Conservation (phyloP, 2,113 vertebrate species). For the Malaclemys terrapin region DNA sequence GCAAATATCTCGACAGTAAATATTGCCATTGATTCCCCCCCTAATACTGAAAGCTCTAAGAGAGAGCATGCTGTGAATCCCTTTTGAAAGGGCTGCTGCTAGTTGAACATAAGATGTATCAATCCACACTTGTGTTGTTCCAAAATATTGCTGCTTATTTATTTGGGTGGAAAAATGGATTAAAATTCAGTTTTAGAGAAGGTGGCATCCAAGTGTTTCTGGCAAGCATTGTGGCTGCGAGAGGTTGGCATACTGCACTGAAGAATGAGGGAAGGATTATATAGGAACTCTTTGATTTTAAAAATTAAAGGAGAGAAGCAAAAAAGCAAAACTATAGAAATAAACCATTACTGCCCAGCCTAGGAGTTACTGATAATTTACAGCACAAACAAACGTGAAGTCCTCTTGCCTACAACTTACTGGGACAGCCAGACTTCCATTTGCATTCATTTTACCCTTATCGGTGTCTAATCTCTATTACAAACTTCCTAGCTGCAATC, state of each 20-base stretch:
- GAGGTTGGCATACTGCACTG: background rate
- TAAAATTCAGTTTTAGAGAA: background rate
- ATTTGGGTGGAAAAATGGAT: background rate
- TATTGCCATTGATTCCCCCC: background rate
- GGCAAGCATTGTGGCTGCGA: background rate
- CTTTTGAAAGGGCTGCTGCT: background rate
- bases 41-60: background rate
- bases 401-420: background rate
- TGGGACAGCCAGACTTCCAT: background rate
- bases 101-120: background rate
- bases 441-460: background rate
- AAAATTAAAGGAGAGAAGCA: background rate
- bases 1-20: background rate
- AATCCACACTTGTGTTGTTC: background rate
- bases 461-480: background rate
- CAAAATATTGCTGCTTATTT: background rate
- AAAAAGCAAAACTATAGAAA: background rate
- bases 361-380: background rate
- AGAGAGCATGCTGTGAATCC: background rate
- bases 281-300: background rate
- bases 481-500: background rate
- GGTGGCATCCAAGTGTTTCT: rapidly evolving
- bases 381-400: background rate
- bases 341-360: background rate
- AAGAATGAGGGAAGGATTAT: background rate